phyloP scores from a whole-genome alignment of 2,888 invertebrate species.

The Phalera bucephala region DNA sequence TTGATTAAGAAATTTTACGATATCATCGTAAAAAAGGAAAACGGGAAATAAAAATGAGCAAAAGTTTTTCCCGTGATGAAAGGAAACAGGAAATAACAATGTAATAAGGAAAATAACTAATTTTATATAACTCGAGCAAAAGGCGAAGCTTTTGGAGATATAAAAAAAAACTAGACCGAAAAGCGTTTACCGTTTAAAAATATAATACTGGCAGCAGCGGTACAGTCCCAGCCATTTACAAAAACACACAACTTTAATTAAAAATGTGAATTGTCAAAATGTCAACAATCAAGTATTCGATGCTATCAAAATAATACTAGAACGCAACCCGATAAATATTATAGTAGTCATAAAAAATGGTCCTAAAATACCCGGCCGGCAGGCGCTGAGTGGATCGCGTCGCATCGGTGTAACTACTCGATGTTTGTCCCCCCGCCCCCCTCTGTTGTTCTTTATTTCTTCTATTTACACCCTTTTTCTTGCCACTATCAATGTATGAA shows the following conservation, averaged over 20 bases:
- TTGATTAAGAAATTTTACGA: no score
- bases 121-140: neutral
- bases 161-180: no score
- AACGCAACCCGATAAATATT: conserved; percentile 2
- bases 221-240: neutral
- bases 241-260: no score
- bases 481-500: conserved; percentile 81
- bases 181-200: no score
- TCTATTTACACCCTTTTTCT: conserved; percentile 74
- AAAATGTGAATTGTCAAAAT: neutral
- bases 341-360: conserved; percentile 29
- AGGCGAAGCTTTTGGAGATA: neutral
- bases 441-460: conserved; percentile 69
- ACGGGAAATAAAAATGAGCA: neutral
- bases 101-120: conserved; percentile 1
- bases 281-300: neutral
- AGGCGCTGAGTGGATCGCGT: conserved; percentile 64
- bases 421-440: conserved; percentile 60
- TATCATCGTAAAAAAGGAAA: no score
- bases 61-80: conserved; percentile 1
- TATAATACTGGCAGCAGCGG: neutral
- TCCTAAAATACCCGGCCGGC: conserved; percentile 79
- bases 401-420: conserved; percentile 78
- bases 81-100: conserved; percentile 1
- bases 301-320: neutral